These are phyloP conservation scores for Euzophera pinguis DNA, from an alignment of 2,888 invertebrate species.

Conservation along the genomic window DNA sequence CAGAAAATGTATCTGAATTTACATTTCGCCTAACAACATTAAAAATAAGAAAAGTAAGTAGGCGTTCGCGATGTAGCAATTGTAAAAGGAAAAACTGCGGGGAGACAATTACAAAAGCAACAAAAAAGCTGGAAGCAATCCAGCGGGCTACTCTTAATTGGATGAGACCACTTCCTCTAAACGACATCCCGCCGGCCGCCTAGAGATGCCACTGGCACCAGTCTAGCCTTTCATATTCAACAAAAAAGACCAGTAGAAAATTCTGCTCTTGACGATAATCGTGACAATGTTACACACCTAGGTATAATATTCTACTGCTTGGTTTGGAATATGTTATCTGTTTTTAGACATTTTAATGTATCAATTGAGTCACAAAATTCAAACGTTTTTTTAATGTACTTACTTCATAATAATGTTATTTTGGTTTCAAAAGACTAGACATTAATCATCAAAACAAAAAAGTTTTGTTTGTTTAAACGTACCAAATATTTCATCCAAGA, in stretches of 20 bases:
- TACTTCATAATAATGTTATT: neutral
- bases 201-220: constrained; percentile 10
- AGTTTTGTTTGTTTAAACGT: neutral
- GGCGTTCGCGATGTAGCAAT: constrained; percentile 38
- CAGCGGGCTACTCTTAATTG: constrained; percentile 73
- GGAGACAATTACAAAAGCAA: constrained; percentile 71
- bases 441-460: constrained; percentile 4
- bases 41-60: constrained; percentile 34
- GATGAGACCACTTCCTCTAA: constrained; percentile 75
- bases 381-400: neutral
- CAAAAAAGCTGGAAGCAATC: constrained; percentile 70
- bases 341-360: neutral
- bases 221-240: constrained; percentile 41
- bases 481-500: constrained; percentile 8
- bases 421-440: neutral
- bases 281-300: neutral
- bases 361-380: too few species aligned
- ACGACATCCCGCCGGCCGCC: constrained; percentile 43
- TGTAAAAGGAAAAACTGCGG: constrained; percentile 51
- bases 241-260: constrained; percentile 31
- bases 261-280: constrained; percentile 14
- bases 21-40: neutral
- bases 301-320: neutral
- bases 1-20: too few species aligned
- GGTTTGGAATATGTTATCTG: too few species aligned